phyloP scores from a whole-genome alignment of 1,140 invertebrate genomes.

The Polypedilum pembai region DNA sequence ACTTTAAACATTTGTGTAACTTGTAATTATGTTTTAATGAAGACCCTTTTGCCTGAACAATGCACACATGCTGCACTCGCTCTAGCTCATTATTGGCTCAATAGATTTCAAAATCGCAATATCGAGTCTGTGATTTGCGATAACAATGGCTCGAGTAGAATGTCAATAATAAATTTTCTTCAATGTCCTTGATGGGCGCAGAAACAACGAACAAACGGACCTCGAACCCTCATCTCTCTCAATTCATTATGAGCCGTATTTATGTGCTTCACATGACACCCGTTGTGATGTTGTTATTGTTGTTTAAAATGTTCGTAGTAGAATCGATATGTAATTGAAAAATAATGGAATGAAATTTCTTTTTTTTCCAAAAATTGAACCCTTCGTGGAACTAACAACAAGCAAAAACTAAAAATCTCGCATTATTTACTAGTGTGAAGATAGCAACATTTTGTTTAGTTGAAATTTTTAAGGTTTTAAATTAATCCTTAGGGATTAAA shows the following conservation, averaged over 20 bases:
- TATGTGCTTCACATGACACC: slow-evolving; percentile 23
- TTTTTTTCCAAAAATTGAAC: slow-evolving; percentile 13
- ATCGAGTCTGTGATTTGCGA: not conserved
- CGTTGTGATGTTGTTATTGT: not conserved
- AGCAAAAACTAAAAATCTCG: not conserved
- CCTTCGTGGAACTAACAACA: slow-evolving; percentile 4
- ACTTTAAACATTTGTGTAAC: slow-evolving; percentile 8
- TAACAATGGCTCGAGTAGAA: not conserved
- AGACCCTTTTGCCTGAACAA: not conserved
- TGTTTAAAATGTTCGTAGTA: slow-evolving; percentile 3
- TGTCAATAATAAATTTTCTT: not conserved
- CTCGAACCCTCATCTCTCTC: not conserved
- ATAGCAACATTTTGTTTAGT: no score
- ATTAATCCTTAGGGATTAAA: no score
- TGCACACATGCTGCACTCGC: not conserved
- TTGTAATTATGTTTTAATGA: slow-evolving; percentile 27
- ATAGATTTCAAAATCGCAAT: slow-evolving; percentile 2
- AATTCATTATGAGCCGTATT: not conserved
- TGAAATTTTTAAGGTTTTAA: no score
- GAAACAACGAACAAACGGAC: not conserved
- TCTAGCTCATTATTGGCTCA: not conserved
- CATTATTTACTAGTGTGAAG: no score
- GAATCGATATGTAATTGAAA: slow-evolving; percentile 24
- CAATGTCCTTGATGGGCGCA: not conserved
- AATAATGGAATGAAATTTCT: not conserved